Evolutionary conservation across 2,113 vertebrate genomes (phyloP).

Genomic region (Malurus melanocephalus): DNA sequence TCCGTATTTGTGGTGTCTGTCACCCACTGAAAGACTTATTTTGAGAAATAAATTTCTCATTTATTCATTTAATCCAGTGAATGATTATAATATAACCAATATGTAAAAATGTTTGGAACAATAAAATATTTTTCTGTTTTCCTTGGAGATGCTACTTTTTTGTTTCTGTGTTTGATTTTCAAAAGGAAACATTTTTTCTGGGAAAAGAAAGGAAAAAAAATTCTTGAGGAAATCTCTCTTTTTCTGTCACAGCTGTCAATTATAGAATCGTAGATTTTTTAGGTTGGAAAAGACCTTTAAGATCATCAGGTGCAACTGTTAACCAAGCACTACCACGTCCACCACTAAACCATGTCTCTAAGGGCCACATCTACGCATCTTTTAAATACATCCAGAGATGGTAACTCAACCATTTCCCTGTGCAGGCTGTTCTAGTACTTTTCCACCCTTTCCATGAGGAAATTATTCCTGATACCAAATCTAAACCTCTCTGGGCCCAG

Average conservation of each 20-base stretch:
- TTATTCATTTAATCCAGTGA: neutral
- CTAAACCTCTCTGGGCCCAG: neutral
- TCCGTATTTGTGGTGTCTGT: neutral
- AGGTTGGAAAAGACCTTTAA: neutral
- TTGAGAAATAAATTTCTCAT: neutral
- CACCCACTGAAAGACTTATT: neutral
- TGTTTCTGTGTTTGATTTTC: neutral
- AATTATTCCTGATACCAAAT: neutral
- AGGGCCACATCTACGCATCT: neutral
- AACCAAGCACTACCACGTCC: accelerated
- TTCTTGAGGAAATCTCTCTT: neutral
- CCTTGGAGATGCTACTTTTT: neutral
- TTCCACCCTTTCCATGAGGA: neutral
- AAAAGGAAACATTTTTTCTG: neutral
- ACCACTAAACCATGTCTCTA: neutral
- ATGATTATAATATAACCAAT: neutral
- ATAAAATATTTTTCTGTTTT: neutral
- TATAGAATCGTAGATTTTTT: neutral
- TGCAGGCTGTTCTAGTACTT: neutral
- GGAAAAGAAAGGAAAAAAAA: neutral
- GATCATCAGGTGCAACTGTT: accelerated
- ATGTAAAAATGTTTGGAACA: neutral
- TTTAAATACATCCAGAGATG: neutral
- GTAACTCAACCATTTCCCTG: neutral
- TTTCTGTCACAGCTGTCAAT: neutral